Percentiles rank a stretch among this genome's conserved stretches.
phyloP scores from a whole-genome alignment of 1,140 invertebrate genomes.

The Pogonomyrmex californicus region DNA sequence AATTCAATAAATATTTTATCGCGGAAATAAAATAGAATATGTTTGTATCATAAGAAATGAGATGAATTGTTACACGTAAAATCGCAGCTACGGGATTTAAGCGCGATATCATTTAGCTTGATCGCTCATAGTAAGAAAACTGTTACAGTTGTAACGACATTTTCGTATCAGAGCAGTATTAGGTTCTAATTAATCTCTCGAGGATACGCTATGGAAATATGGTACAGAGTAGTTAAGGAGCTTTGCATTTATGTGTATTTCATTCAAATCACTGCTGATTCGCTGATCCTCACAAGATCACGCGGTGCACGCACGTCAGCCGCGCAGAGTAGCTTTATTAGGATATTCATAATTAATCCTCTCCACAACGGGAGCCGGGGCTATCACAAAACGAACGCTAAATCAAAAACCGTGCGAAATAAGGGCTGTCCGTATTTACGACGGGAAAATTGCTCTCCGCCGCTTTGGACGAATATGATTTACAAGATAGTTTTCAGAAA shows the following conservation, averaged over 20 bases:
- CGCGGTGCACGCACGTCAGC: background rate
- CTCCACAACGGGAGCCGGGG: background rate
- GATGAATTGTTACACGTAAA: background rate
- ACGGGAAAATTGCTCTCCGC: slow-evolving; percentile 29
- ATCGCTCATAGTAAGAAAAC: background rate
- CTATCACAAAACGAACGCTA: background rate
- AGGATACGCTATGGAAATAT: background rate
- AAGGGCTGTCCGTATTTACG: slow-evolving; percentile 16
- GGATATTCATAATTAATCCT: slow-evolving; percentile 11
- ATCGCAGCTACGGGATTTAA: background rate
- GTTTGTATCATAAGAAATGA: background rate
- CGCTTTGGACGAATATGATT: slow-evolving; percentile 51
- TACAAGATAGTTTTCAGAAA: slow-evolving; percentile 58
- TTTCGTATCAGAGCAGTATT: background rate
- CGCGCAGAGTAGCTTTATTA: slow-evolving; percentile 15
- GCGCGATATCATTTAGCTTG: background rate
- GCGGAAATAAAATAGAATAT: background rate
- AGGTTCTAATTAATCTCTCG: background rate
- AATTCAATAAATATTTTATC: slow-evolving; percentile 8
- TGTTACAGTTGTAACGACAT: background rate
- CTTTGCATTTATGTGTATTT: background rate
- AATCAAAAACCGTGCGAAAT: slow-evolving; percentile 47
- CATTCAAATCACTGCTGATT: slow-evolving; percentile 10
- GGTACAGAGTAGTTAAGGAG: background rate
- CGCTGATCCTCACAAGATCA: background rate